Evolutionary conservation across 2,113 vertebrate genomes (phyloP), one percentile per base, ranked within the genome.

Genomic region (Reinhardtius hippoglossoides): DNA sequence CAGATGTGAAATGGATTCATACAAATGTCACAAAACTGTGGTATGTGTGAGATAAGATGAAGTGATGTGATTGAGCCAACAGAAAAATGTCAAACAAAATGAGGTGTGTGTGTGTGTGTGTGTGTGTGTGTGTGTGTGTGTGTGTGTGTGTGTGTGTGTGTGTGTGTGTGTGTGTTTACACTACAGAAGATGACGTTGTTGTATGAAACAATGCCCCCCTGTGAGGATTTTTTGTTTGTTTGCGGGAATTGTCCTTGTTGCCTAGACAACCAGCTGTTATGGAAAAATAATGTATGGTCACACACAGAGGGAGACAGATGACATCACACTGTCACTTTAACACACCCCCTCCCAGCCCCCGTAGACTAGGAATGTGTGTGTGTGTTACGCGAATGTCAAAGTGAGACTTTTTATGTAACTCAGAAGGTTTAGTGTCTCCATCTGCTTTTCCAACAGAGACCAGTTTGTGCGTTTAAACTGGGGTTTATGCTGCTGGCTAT

Each of bases 221-320:
- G 83, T 86, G 56, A 71, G 27, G 67, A 42, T 63, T 63, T 27
- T 57, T 61, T 74, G 48, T 82, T 42, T 77, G 73, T 87, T 85
- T 82, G 86, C 84, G 67, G 66, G 46, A 68, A 90, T 90, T 93
- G 90, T 88, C 69, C 20, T 67, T 81, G 88, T 92, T 85, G 63
- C 85, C 83, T 65, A 59, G 85, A 76, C 66, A 87, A 92, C 93
- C 48, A 71, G 74, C 74, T 92, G 87, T 92, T 91, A 46, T 90
- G 88, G 78, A 85, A 85, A 73, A 76, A 83, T 68, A 48, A 80
- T 67, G 40, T 62, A 55, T 42, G 40, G 40, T 6, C 12, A 16
- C 27, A 1, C 18, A 18, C 21, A 35, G 24, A 24, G 2, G 27
- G 70, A 64, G 67, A 65, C 24, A 65, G 76, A 87, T 92, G 86